Conservation (phyloP, 2,797 vertebrate species). For the Helicolenus hilgendorfi region DNA sequence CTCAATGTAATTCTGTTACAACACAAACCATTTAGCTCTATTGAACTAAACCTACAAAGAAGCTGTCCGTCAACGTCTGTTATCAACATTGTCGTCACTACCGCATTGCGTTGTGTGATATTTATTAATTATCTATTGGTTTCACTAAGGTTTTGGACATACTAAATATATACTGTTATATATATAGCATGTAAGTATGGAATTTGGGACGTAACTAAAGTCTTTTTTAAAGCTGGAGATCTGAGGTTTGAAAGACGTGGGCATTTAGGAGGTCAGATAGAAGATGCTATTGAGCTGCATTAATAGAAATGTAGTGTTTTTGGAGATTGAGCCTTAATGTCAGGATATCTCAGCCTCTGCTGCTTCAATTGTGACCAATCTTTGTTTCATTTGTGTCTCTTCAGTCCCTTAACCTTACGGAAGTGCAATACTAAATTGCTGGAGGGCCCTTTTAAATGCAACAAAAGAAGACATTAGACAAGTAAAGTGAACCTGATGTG, state of each 20-base stretch:
- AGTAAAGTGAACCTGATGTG: not conserved
- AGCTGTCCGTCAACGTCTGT: too few species aligned
- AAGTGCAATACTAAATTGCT: not conserved
- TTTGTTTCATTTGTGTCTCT: not conserved
- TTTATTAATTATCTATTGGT: not conserved
- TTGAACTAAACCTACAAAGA: not conserved
- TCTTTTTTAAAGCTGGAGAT: not conserved
- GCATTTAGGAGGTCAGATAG: not conserved
- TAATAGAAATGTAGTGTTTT: not conserved
- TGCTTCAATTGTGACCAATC: not conserved
- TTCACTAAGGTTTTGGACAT: not conserved
- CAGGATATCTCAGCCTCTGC: not conserved
- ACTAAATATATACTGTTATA: not conserved
- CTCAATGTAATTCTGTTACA: not conserved
- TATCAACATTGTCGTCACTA: too few species aligned
- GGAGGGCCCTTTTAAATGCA: not conserved
- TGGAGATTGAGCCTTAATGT: not conserved
- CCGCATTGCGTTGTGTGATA: not conserved
- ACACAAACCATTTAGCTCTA: not conserved
- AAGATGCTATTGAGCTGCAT: not conserved
- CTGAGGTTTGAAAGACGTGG: not conserved
- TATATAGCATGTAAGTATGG: not conserved
- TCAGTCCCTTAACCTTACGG: not conserved
- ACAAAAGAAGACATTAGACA: too few species aligned
- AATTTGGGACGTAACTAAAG: not conserved